Evolutionary conservation across 2,888 invertebrate species (phyloP), one percentile per base, ranked within the genome.

Genomic region (Tinea semifulvella): DNA sequence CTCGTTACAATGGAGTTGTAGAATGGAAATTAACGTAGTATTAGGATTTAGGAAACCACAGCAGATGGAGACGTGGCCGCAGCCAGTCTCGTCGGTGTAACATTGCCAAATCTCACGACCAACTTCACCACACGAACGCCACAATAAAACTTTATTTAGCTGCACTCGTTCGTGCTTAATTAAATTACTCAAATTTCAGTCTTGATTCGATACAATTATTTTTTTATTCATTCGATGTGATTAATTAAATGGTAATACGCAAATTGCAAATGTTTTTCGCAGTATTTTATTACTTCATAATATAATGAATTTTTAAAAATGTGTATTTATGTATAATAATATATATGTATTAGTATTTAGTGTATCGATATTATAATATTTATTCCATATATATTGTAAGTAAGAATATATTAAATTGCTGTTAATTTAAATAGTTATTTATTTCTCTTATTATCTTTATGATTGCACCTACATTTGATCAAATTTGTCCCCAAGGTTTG

Each of bases 101-200:
- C 31, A 31, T 31, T n/a, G 31, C 31, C 13, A 31, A 31, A 31
- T 31, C 31, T 31, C 13, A 31, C 31, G 31, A 31, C 31, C 11
- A 31, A 31, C 31, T 31, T 31, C 14, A 31, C 31, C 31, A 31
- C 31, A 31, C 31, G 31, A 31, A 6, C 31, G 31, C 31, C n/a
- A 31, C 31, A 31, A 31, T 31, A 31, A 31, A 31, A 31, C 31
- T 31, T 31, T 31, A 14, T 11, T 31, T 31, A 11, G 2, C 31
- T 31, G 13, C 31, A 31, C 31, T 14, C 31, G 2, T 14, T 14
- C 14, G 31, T 31, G 31, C 31, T 31, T 31, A 31, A 31, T 31
- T 31, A 13, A 31, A 31, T 31, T 31, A 11, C 31, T n/a, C 6
- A n/a, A 31, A 31, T 31, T 31, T 13, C 7, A 31, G 6, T 14